Evolutionary conservation across 2,113 vertebrate species (phyloP), one percentile per base, ranked within the genome.

Genomic region (Bungarus multicinctus): DNA sequence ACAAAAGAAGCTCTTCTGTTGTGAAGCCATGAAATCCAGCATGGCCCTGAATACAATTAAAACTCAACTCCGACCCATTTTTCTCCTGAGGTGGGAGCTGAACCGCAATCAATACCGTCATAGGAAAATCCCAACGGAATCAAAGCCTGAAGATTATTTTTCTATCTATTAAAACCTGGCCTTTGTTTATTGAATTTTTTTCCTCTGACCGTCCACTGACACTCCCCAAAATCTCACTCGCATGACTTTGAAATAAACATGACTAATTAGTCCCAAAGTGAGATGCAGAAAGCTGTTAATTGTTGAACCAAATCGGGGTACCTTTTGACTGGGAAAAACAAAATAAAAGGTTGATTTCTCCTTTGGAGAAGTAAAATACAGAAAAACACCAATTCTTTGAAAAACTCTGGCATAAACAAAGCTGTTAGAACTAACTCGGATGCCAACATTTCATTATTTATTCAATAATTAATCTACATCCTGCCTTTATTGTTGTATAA

Each of bases 101-200:
- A 96, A 96, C 96, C 95, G 16, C 87, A 97, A 97, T 97, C 96
- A 97, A 97, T 97, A 97, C 94, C 92, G 90, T 95, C 94, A 96
- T 22, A 88, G 50, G 74, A 95, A 96, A 96, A 92, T 95, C 96
- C 94, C 95, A 95, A 22, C 90, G 93, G 96, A 97, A 39, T 96
- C 1, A 87, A 60, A 93, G 58, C 87, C 74, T 92, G 93, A 96
- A 97, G 93, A 97, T 97, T 97, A 95, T 97, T 97, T 97, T 98
- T 97, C 94, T 93, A 93, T 94, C 96, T 96, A 93, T 96, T 97
- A 89, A 93, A 97, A 97, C 92, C 88, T 91, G 30, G 91, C 85
- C 94, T 94, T 95, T 91, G 64, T 87, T 97, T 95, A 95, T 27
- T 96, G 88, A 96, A 97, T 97, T 95, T 95, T 93, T 58, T 11